Conservation (phyloP, 2,113 vertebrate genomes). For the Oophaga pumilio region DNA sequence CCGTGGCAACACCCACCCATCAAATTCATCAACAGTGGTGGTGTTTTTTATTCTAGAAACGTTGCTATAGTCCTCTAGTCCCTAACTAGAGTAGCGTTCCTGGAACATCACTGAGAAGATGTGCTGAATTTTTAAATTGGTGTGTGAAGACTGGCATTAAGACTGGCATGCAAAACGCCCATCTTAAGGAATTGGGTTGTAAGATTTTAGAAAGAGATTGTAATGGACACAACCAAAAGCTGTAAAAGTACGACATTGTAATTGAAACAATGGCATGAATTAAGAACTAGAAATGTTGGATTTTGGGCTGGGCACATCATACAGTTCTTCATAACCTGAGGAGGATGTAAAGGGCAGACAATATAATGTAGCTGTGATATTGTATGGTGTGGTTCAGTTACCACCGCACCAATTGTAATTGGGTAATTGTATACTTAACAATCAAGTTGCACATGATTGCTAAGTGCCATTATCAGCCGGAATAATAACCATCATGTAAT, state of each 20-base stretch:
- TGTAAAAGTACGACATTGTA: background rate
- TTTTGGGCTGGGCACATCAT: background rate
- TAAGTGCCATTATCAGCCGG: constrained; percentile 52
- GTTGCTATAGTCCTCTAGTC: too few relatives aligned
- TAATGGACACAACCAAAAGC: too few relatives aligned
- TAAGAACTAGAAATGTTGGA: background rate
- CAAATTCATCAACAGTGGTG: too few relatives aligned
- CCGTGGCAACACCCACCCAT: too few relatives aligned
- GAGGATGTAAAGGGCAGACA: constrained; percentile 28
- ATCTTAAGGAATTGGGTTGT: too few relatives aligned
- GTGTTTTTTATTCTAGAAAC: too few relatives aligned
- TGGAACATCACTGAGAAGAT: too few relatives aligned
- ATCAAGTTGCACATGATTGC: constrained; percentile 58
- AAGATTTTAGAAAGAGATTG: too few relatives aligned
- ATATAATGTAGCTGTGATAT: background rate
- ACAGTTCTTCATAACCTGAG: background rate
- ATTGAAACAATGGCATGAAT: background rate
- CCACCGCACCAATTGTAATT: constrained; percentile 48
- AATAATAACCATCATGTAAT: constrained; percentile 52
- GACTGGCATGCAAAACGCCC: too few relatives aligned
- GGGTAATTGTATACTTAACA: constrained; percentile 58
- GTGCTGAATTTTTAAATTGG: too few relatives aligned
- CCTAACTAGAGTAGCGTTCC: too few relatives aligned
- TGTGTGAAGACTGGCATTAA: too few relatives aligned
- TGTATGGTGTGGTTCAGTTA: constrained; percentile 37